phyloP scores from a whole-genome alignment of 2,113 vertebrate species.

The Danio rerio region DNA sequence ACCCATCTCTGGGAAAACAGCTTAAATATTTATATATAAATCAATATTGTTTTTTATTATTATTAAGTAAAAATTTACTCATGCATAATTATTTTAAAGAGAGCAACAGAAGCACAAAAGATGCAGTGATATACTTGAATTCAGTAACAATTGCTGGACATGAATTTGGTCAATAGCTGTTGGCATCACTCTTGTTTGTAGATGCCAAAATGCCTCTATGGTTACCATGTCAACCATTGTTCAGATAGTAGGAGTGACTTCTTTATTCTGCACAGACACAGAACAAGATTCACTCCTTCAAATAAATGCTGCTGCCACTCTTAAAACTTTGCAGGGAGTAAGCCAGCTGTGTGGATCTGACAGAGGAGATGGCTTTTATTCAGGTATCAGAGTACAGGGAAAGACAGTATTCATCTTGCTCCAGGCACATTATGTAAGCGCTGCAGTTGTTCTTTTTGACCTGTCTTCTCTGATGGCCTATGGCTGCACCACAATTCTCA shows the following conservation, averaged over 20 bases:
- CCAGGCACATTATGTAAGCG: background rate
- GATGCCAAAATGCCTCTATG: background rate
- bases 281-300: background rate
- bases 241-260: background rate
- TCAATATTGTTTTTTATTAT: background rate
- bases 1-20: no score
- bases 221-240: background rate
- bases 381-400: background rate
- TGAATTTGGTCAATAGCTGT: background rate
- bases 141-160: no score
- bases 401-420: slow-evolving; percentile 10
- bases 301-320: slow-evolving; percentile 16
- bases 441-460: background rate
- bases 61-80: background rate
- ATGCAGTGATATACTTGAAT: no score
- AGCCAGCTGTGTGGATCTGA: background rate
- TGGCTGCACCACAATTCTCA: background rate
- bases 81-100: background rate
- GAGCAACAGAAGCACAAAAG: background rate
- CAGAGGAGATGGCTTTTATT: slow-evolving; percentile 19
- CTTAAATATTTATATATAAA: no score
- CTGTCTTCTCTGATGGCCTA: slow-evolving; percentile 2
- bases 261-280: background rate
- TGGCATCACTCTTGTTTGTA: background rate
- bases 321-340: slow-evolving; percentile 1